Evolutionary conservation across 2,797 vertebrate genomes (phyloP), one percentile per base, ranked within the genome.

Genomic region (Hydrocynus forskahlii): DNA sequence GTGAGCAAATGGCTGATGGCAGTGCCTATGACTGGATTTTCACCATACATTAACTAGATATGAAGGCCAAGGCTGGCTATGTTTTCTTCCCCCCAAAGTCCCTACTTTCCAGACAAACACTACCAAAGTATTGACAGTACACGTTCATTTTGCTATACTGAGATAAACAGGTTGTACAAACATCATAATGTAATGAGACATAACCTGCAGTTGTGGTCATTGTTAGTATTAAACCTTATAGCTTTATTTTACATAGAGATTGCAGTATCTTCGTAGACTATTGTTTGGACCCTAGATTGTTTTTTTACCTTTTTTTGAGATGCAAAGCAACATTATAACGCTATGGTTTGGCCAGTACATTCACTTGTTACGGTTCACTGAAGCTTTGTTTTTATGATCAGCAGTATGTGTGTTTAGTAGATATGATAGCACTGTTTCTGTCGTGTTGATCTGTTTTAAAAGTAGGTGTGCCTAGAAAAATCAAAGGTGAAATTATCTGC

Each of bases 401-500:
- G 25, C 17, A 23, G 16, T 23, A 38, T 72, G 16, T 13, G 0
- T 35, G 0, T 72, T 29, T 25, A 70, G 68, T n/a, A 16, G n/a
- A 29, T 1, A 8, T 71, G 16, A 50, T 12, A 52, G 23, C 21
- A 8, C 48, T 8, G 14, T 12, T 17, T 71, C 23, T 5, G 35
- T 19, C 13, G 4, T 8, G 19, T 10, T 57, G 40, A 59, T 38
- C 4, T 10, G 13, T 35, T 57, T 38, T 59, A 25, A 59, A 59
- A n/a, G 57, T 40, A 35, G 35, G 17, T 0, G 8, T n/a, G 52
- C 40, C 54, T 2, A 29, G 54, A 38, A 29, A 43, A 29, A 73
- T 73, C 16, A 21, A 73, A 40, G 71, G 52, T 73, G 21, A 54
- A 73, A 57, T 29, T 5, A 73, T n/a, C 48, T 21, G 35, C 29